Evolutionary conservation across 2,888 invertebrate genomes (phyloP).

Genomic region (Eupithecia pulchellata): DNA sequence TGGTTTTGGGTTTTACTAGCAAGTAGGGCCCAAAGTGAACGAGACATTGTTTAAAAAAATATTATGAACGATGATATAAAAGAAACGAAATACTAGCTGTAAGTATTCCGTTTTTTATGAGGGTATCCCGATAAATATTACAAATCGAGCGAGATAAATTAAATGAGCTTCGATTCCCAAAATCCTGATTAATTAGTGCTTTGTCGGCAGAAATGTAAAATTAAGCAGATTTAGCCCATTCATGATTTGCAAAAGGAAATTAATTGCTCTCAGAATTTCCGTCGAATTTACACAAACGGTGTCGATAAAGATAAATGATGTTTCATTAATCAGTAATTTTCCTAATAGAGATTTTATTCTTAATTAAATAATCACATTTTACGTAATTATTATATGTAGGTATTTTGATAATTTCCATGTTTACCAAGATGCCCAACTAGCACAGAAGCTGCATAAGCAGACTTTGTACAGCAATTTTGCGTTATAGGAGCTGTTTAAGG

Average conservation of each 20-base stretch:
- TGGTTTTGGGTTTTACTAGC: too few species aligned
- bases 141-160: neutral
- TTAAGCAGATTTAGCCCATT: constrained; percentile 26
- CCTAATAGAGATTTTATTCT: constrained; percentile 18
- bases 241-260: constrained; percentile 33
- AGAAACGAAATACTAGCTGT: too few species aligned
- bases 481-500: too few species aligned
- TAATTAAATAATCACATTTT: too few species aligned
- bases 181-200: constrained; percentile 27
- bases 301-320: constrained; percentile 29
- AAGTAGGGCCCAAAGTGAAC: too few species aligned
- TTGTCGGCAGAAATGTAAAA: constrained; percentile 25
- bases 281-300: constrained; percentile 16
- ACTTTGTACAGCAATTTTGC: too few species aligned
- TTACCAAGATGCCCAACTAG: too few species aligned
- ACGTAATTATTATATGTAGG: too few species aligned
- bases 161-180: neutral
- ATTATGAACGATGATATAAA: neutral
- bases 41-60: neutral
- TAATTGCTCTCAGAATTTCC: constrained; percentile 23
- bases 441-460: too few species aligned
- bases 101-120: neutral
- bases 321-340: constrained; percentile 29
- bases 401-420: too few species aligned
- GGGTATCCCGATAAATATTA: neutral